Evolutionary conservation across 2,888 invertebrate genomes (phyloP).

Genomic region (Brenthis ino): DNA sequence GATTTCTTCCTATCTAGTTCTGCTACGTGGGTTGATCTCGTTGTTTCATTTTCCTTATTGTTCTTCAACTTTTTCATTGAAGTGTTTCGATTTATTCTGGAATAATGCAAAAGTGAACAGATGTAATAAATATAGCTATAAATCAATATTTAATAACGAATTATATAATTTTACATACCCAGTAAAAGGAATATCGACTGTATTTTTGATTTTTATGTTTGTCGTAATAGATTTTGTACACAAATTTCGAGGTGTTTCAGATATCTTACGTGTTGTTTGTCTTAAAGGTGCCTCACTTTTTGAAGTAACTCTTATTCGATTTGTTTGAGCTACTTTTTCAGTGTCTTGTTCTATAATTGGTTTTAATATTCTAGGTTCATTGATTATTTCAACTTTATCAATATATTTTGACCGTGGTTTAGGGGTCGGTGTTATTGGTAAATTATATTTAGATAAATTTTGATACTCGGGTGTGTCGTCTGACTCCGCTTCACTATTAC

Average conservation of each 20-base stretch:
- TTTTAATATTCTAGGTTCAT: constrained; percentile 53
- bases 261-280: constrained; percentile 31
- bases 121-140: background rate
- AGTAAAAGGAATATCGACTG: no score
- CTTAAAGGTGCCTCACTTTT: constrained; percentile 39
- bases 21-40: constrained; percentile 9
- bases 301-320: constrained; percentile 52
- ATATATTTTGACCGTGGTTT: constrained; percentile 61
- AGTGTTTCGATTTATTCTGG: constrained; percentile 21
- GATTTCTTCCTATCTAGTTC: constrained; percentile 13
- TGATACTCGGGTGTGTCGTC: constrained; percentile 71
- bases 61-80: constrained; percentile 26
- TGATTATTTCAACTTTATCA: constrained; percentile 49
- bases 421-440: constrained; percentile 63
- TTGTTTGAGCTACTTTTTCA: constrained; percentile 44
- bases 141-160: no score
- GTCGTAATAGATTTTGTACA: constrained; percentile 9
- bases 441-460: constrained; percentile 50
- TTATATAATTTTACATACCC: no score
- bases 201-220: background rate
- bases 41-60: constrained; percentile 31
- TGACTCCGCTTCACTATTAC: constrained; percentile 73
- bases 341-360: constrained; percentile 62
- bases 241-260: constrained; percentile 16
- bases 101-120: background rate